phyloP scores from a whole-genome alignment of 2,113 vertebrate species.

The Seriola rivoliana region DNA sequence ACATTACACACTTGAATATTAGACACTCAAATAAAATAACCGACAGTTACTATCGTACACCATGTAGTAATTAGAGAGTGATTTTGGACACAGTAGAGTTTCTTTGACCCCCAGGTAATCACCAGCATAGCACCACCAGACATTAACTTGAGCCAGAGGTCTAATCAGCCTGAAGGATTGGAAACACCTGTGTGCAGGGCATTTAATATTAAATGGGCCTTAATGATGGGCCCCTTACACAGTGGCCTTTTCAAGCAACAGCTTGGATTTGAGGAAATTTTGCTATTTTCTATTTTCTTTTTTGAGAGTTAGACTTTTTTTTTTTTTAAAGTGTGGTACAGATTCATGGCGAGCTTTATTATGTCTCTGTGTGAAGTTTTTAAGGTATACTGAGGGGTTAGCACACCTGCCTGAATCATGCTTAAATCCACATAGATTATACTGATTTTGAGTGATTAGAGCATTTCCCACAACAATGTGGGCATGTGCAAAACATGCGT shows the following conservation, averaged over 20 bases:
- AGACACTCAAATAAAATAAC: neutral
- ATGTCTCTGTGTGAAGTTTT: neutral
- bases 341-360: neutral
- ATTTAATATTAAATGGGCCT: slow-evolving; percentile 15
- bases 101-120: slow-evolving; percentile 2
- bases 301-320: neutral
- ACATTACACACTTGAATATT: neutral
- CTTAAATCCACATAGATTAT: neutral
- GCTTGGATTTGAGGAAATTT: slow-evolving; percentile 12
- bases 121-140: neutral
- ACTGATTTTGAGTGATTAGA: neutral
- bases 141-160: slow-evolving; percentile 25
- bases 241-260: neutral
- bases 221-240: slow-evolving; percentile 6
- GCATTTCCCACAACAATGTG: neutral
- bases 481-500: neutral
- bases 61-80: neutral
- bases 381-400: neutral
- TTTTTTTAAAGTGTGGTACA: neutral
- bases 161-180: slow-evolving; percentile 8
- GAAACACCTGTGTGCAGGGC: neutral
- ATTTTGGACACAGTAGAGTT: slow-evolving; percentile 10
- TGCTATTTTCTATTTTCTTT: slow-evolving; percentile 1
- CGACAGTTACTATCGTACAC: neutral
- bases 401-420: neutral